phyloP scores from a whole-genome alignment of 2,888 invertebrate genomes.

The Andrena fulva region DNA sequence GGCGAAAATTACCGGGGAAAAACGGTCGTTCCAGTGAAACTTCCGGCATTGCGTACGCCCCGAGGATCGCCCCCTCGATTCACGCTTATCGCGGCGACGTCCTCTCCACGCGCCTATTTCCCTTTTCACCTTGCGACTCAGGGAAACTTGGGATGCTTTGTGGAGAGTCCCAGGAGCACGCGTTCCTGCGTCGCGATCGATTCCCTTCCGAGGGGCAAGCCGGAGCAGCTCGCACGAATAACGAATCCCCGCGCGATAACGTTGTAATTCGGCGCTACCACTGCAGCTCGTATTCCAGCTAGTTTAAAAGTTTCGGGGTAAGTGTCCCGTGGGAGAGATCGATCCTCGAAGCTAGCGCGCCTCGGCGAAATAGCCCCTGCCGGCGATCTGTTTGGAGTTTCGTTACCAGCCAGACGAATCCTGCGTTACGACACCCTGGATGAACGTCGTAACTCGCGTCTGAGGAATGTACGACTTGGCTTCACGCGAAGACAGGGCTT shows the following conservation, averaged over 20 bases:
- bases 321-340: constrained; percentile 25
- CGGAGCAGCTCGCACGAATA: background rate
- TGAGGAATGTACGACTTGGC: background rate
- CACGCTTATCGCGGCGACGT: background rate
- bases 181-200: too few relatives aligned
- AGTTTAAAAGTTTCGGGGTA: constrained; percentile 35
- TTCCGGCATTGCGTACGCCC: background rate
- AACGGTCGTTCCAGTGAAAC: background rate
- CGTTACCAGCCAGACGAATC: background rate
- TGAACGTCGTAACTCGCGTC: background rate
- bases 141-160: background rate
- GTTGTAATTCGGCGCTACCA: constrained; percentile 31
- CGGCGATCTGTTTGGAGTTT: background rate
- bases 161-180: background rate
- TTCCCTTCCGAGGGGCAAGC: too few relatives aligned
- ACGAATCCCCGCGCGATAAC: constrained; percentile 29
- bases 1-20: background rate
- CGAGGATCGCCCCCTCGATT: background rate
- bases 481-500: background rate
- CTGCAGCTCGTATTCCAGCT: constrained; percentile 3
- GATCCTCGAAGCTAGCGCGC: constrained; percentile 11
- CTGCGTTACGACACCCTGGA: too few relatives aligned
- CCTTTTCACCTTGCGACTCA: background rate
- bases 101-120: background rate
- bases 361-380: background rate